Conservation (phyloP, 2,888 invertebrate species). For the Amblyjoppa fuscipennis region DNA sequence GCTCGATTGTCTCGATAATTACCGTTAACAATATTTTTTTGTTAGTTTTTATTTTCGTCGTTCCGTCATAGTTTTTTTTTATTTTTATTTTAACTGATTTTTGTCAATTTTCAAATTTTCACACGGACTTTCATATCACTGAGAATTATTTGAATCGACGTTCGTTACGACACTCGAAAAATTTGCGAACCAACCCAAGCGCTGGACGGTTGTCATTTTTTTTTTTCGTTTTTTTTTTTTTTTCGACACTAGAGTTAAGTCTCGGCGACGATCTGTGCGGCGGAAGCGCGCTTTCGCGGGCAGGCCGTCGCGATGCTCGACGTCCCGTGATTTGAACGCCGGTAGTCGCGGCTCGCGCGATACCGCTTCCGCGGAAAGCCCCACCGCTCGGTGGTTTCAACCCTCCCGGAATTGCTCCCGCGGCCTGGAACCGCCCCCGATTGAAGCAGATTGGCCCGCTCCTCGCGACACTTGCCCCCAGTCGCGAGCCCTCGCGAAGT, state of each 20-base stretch:
- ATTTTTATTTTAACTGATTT: neutral
- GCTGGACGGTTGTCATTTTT: neutral
- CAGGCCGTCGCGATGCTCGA: slow-evolving; percentile 71
- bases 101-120: neutral
- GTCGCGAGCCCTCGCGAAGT: slow-evolving; percentile 36
- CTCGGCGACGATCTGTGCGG: neutral
- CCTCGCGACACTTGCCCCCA: slow-evolving; percentile 71
- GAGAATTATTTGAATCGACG: neutral
- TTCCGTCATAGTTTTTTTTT: neutral
- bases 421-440: slow-evolving; percentile 81
- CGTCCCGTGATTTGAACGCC: slow-evolving; percentile 84
- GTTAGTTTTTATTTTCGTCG: neutral
- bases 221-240: neutral
- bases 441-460: slow-evolving; percentile 76
- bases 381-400: slow-evolving; percentile 66
- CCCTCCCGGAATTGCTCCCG: slow-evolving; percentile 63
- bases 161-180: neutral
- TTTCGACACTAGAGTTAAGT: neutral
- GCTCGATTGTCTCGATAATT: neutral
- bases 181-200: neutral
- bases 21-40: neutral
- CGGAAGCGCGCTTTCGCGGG: slow-evolving; percentile 2
- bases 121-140: neutral
- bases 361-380: slow-evolving; percentile 59
- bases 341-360: slow-evolving; percentile 72